phyloP scores from a whole-genome alignment of 2,797 vertebrate genomes.

The Mormyrus proboscirostris region DNA sequence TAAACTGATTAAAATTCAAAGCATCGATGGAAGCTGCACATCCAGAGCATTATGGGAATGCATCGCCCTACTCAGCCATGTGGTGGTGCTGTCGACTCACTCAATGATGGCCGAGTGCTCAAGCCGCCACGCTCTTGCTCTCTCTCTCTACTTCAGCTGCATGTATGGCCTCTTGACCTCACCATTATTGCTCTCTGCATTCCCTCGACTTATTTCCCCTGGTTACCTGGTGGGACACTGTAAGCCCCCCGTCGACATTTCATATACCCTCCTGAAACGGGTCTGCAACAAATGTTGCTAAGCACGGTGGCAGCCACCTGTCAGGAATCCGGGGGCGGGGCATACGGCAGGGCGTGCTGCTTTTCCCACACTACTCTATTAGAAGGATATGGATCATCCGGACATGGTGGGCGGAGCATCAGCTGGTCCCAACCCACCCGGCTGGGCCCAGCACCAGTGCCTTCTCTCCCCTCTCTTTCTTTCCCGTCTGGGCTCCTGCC shows the following conservation, averaged over 20 bases:
- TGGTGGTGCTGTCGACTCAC: slow-evolving; percentile 51
- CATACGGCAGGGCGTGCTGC: slow-evolving; percentile 61
- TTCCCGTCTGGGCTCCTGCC: not conserved
- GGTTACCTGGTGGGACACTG: slow-evolving; percentile 69
- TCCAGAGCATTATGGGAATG: not conserved
- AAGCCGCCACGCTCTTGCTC: not conserved
- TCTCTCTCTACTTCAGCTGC: slow-evolving; percentile 19
- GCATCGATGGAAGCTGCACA: not conserved
- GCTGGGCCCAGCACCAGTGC: not conserved
- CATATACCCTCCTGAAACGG: slow-evolving; percentile 55
- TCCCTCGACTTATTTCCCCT: slow-evolving; percentile 53
- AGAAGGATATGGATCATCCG: slow-evolving; percentile 79
- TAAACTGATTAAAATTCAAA: not conserved
- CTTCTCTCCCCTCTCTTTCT: not conserved
- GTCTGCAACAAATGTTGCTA: slow-evolving; percentile 73
- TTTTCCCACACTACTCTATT: slow-evolving; percentile 81
- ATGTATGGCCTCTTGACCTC: slow-evolving; percentile 38
- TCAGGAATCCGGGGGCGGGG: slow-evolving; percentile 66
- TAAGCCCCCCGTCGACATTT: slow-evolving; percentile 66
- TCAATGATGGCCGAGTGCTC: slow-evolving; percentile 24
- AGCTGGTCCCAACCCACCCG: not conserved
- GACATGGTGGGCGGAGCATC: slow-evolving; percentile 65
- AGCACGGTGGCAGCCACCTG: slow-evolving; percentile 68
- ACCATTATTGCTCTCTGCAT: slow-evolving; percentile 57
- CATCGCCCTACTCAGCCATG: slow-evolving; percentile 36